Percentiles rank a stretch among this genome's conserved stretches.
These are phyloP conservation scores for Augochlorella aurata DNA, from an alignment of 2,888 invertebrate genomes.

Conservation along the genomic window DNA sequence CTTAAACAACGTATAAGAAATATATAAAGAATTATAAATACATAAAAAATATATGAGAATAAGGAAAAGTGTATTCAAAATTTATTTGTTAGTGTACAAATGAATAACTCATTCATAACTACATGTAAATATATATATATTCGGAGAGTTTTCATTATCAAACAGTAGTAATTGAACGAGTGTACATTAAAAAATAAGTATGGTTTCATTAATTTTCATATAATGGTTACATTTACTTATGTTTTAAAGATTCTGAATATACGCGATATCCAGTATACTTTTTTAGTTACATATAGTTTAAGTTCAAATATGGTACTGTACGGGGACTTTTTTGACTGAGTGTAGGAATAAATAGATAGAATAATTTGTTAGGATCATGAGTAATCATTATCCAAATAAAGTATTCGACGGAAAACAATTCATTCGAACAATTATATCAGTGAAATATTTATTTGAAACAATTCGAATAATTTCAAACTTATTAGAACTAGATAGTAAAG, in stretches of 20 bases:
- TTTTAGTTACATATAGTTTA: too few relatives aligned
- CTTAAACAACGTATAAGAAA: not conserved
- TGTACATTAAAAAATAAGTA: not conserved
- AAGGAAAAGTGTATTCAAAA: not conserved
- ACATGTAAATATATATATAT: not conserved
- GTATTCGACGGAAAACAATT: too few relatives aligned
- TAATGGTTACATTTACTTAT: not conserved
- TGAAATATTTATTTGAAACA: too few relatives aligned
- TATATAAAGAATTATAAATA: not conserved
- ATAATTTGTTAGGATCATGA: too few relatives aligned
- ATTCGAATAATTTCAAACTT: too few relatives aligned
- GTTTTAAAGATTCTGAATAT: not conserved
- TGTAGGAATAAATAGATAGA: too few relatives aligned
- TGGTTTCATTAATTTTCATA: not conserved
- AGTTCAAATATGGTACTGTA: too few relatives aligned
- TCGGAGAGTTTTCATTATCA: not conserved
- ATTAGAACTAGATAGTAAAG: too few relatives aligned
- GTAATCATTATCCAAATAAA: too few relatives aligned
- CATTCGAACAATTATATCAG: too few relatives aligned
- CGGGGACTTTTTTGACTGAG: too few relatives aligned
- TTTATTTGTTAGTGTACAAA: not conserved
- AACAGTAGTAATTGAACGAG: not conserved
- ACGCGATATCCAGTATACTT: too few relatives aligned
- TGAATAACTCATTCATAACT: not conserved
- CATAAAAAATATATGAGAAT: not conserved